A percentile compares a stretch with the other conserved stretches of the same genome.
Evolutionary conservation across 1,140 invertebrate genomes (phyloP).

Genomic region (Mya arenaria): DNA sequence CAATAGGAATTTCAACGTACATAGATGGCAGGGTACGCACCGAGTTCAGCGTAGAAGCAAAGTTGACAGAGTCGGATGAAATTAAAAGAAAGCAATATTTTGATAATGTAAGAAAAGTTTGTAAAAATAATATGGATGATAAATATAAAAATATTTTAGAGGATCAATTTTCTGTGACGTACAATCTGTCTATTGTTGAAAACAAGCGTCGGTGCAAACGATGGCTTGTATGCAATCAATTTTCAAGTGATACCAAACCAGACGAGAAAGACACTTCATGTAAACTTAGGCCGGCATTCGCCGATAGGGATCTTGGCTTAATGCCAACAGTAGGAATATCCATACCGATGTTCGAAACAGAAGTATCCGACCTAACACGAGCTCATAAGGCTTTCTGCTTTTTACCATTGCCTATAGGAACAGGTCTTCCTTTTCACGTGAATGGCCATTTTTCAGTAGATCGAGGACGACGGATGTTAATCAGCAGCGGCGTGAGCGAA

Average conservation of each 20-base stretch:
- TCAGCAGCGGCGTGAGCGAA: constrained; percentile 60
- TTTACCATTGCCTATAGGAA: constrained; percentile 73
- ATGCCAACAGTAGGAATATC: background rate
- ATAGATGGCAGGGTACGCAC: background rate
- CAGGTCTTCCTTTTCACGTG: constrained; percentile 74
- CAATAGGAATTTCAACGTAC: background rate
- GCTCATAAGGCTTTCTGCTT: constrained; percentile 69
- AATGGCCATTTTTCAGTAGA: constrained; percentile 79
- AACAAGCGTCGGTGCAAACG: background rate
- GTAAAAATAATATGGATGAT: too few relatives aligned
- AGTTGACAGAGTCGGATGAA: background rate
- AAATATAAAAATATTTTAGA: too few relatives aligned
- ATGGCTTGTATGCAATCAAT: background rate
- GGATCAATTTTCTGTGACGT: too few relatives aligned
- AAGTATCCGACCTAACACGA: background rate
- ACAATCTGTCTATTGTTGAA: background rate
- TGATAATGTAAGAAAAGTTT: background rate
- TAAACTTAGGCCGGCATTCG: too few relatives aligned
- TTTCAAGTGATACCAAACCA: too few relatives aligned
- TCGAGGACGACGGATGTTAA: constrained; percentile 74
- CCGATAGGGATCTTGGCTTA: background rate
- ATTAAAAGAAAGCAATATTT: background rate
- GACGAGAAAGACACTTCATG: too few relatives aligned
- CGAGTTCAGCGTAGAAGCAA: background rate
- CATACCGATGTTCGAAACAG: background rate